These are phyloP conservation scores for Noctua fimbriata DNA, from an alignment of 2,888 invertebrate genomes.

Conservation along the genomic window DNA sequence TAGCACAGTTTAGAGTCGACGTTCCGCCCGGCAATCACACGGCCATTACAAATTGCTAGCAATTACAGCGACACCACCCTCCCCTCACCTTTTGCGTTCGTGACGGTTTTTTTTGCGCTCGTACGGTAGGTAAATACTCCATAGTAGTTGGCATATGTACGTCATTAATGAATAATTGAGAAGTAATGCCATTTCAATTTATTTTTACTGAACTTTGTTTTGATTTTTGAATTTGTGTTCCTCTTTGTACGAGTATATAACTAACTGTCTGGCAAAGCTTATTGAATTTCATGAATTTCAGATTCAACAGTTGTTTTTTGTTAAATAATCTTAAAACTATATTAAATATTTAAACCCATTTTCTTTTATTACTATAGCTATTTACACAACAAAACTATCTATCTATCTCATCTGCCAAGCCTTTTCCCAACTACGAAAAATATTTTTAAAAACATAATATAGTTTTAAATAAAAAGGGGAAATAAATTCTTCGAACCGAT, in stretches of 20 bases:
- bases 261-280: not conserved
- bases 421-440: too few relatives aligned
- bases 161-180: conserved; percentile 70
- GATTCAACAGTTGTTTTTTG: not conserved
- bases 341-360: not conserved
- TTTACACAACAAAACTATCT: not conserved
- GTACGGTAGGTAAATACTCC: conserved; percentile 75
- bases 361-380: not conserved
- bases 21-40: conserved; percentile 88
- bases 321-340: not conserved
- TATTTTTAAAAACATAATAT: not conserved
- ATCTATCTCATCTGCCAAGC: too few relatives aligned
- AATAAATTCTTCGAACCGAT: conserved; percentile 24
- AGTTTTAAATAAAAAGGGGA: not conserved
- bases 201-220: conserved; percentile 7
- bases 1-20: conserved; percentile 89
- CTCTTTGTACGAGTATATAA: too few relatives aligned
- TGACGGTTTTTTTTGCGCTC: conserved; percentile 77
- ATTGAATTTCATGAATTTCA: not conserved
- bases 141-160: conserved; percentile 74
- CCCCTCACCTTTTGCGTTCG: conserved; percentile 77
- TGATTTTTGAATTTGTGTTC: not conserved
- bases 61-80: conserved; percentile 86
- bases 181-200: conserved; percentile 56
- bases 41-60: conserved; percentile 89